A percentile compares a stretch with the other conserved stretches of the same genome.
These are phyloP conservation scores for Sarcophaga peregrina DNA, from an alignment of 1,140 invertebrate species.

Conservation along the genomic window DNA sequence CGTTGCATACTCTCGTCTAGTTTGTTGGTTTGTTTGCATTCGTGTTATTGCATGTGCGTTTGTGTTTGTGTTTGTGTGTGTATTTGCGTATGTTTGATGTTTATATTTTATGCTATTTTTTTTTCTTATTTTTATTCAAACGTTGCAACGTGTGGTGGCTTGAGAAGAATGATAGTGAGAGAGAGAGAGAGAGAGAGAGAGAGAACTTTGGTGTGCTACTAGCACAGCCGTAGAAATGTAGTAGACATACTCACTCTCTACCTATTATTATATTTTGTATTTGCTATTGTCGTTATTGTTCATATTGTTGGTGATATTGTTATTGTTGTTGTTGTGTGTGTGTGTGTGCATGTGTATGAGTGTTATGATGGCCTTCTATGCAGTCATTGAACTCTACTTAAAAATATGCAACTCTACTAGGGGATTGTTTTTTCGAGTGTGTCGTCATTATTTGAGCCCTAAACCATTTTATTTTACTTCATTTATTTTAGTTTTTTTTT, in stretches of 20 bases:
- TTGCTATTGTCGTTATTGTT: no score
- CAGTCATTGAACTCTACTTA: conserved; percentile 61
- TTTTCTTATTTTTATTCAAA: no score
- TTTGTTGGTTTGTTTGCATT: background rate
- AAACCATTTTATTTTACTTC: conserved; percentile 21
- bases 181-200: no score
- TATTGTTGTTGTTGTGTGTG: background rate
- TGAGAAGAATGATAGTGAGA: background rate
- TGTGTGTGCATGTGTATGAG: background rate
- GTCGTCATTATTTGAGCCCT: conserved; percentile 9
- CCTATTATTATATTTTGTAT: no score
- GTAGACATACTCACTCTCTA: no score
- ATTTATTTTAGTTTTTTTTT: no score
- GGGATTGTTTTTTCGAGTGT: conserved; percentile 26
- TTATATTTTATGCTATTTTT: conserved; percentile 18
- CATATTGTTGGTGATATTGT: no score
- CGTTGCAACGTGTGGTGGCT: background rate
- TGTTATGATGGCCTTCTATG: conserved; percentile 55
- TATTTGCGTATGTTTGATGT: background rate
- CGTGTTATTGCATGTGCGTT: background rate
- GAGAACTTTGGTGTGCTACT: no score
- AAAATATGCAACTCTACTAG: conserved; percentile 16
- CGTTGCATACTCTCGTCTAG: background rate
- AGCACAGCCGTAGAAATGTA: no score
- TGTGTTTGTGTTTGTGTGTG: background rate